phyloP scores from a whole-genome alignment of 2,888 invertebrate genomes.

The Aporophyla lueneburgensis region DNA sequence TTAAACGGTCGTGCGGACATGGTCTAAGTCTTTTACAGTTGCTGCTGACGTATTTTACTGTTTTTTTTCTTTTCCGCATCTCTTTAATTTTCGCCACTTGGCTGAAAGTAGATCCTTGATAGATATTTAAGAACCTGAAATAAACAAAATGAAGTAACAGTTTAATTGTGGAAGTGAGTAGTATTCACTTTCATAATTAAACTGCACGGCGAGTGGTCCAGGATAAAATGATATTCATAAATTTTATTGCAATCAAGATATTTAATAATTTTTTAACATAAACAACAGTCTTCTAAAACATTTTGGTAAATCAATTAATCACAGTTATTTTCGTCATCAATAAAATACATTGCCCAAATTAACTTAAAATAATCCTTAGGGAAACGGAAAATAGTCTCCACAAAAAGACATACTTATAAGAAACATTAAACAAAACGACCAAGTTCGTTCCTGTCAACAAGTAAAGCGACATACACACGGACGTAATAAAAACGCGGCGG shows the following conservation, averaged over 20 bases:
- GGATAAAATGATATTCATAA: neutral
- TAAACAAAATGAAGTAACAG: slow-evolving; percentile 5
- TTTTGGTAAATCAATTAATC: slow-evolving; percentile 7
- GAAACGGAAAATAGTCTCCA: neutral
- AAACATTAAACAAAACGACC: too few species aligned
- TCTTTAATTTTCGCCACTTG: neutral
- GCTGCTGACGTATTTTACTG: neutral
- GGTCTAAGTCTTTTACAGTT: neutral
- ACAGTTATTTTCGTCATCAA: slow-evolving; percentile 24
- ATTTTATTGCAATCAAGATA: neutral
- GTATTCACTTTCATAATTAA: neutral
- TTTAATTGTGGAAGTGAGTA: neutral
- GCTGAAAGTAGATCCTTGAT: slow-evolving; percentile 2
- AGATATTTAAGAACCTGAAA: slow-evolving; percentile 11
- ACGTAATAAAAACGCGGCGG: too few species aligned
- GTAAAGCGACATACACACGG: too few species aligned
- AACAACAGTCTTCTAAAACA: slow-evolving; percentile 20
- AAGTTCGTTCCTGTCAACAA: too few species aligned
- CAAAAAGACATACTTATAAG: neutral
- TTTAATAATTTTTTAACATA: slow-evolving; percentile 31
- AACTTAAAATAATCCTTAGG: neutral
- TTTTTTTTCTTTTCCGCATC: neutral
- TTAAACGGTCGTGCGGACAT: too few species aligned
- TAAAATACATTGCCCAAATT: neutral
- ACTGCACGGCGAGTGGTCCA: neutral